Evolutionary conservation across 1,140 invertebrate species (phyloP), one percentile per base, ranked within the genome.

Genomic region (Tetramorium simillimum): DNA sequence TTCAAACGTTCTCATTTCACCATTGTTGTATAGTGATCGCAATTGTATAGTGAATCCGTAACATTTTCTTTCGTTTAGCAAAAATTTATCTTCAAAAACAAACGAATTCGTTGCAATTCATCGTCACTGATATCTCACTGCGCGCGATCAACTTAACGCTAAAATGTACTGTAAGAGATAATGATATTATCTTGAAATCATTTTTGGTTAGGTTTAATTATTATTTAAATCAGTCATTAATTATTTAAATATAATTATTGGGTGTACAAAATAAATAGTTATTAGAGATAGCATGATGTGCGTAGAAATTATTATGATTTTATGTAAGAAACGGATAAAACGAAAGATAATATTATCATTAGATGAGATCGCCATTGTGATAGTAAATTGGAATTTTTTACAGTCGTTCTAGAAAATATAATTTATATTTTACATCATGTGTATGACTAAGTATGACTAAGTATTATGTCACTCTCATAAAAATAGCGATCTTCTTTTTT

Each of bases 161-260:
- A 63, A 51, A 62, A 51, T 67, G 56, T 88, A 80, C n/a, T 49
- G 49, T 86, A 80, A 88, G 58, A 62, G 14, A 40, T 80, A 88
- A 72, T 40, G 28, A 86, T 53, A 69, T 88, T 86, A 53, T 53
- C 56, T 88, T 46, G 82, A 86, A 78, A 82, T 53, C 24, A 77
- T 6, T 69, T 77, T 62, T 73, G 40, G 2, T 18, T 33, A 33
- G 33, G 3, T 33, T 33, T 33, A 33, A 33, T 33, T 33, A 33
- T 33, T 33, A 33, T 5, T 28, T 33, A 33, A 33, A 33, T 33
- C 33, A 33, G 33, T 72, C 37, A 28, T 40, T 3, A 43, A 3
- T 70, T 24, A 56, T 56, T 81, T 56, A 28, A 49, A 62, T 43
- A 14, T 63, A 76, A 76, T 51, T 58, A 40, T 16, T 18, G 18